Evolutionary conservation across 2,888 invertebrate species (phyloP), one percentile per base, ranked within the genome.

Genomic region (Meliscaeva auricollis): DNA sequence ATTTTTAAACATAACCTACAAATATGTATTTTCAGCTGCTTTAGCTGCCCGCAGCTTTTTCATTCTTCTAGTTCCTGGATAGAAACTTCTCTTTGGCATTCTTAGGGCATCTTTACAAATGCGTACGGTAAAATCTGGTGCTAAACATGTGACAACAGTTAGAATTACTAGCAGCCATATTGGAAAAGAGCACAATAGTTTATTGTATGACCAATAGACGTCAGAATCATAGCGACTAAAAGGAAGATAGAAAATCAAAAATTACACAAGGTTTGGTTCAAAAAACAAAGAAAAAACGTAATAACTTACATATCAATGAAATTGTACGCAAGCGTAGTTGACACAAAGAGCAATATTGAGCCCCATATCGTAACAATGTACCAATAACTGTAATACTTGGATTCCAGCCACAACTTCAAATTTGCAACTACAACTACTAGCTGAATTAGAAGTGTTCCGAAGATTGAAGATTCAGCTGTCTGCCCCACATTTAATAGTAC

Each of bases 381-480:
- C 85, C 93, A 89, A 64, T 91, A 89, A 3, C 94, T 94, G 87
- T 94, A 93, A 90, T 94, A 95, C 82, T 93, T 93, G 26, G 95
- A 93, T 88, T 94, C 94, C 87, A 95, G 91, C 92, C 94, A 93
- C 84, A 95, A 90, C 93, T 95, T 95, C 6, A 95, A 89, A 89
- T 94, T 95, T 22, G 93, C 94, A 4, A 95, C 91, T 77, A 94
- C 85, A 46, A 95, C 93, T 81, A 94, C 92, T 78, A 92, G 90
- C 89, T 94, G 94, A 89, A 94, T 95, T 87, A 93, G 92, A 54
- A 93, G 91, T 0, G 93, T 95, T 64, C 96, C 96, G 90, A 94
- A 95, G 87, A 92, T 93, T 91, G 93, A 94, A 91, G 90, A 91
- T 81, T 91, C 95, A 3, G 93, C 91, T 0, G 93, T 90, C 48